A percentile compares a stretch with the other conserved stretches of the same genome.
Conservation (phyloP, 2,888 invertebrate species). For the Acanthoscelides obtectus region DNA sequence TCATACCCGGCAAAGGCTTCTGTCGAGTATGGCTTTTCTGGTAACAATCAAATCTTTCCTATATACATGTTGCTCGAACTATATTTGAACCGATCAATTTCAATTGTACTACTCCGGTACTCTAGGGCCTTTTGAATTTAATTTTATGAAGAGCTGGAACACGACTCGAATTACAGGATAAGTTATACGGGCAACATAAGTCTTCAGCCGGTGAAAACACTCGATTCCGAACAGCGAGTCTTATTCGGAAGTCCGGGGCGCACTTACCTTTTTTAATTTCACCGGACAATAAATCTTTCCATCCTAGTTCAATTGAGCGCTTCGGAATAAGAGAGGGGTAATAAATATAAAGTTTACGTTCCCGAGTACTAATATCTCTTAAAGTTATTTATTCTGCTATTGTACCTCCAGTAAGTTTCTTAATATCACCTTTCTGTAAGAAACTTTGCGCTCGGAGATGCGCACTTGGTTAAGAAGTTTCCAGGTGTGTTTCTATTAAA, state of each 20-base stretch:
- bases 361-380: conserved; percentile 1
- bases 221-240: not conserved
- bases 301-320: not conserved
- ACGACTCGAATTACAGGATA: not conserved
- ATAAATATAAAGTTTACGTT: conserved; percentile 1
- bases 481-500: not conserved
- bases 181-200: not conserved
- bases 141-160: not conserved
- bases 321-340: not conserved
- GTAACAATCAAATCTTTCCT: too few relatives aligned
- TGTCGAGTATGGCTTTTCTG: too few relatives aligned
- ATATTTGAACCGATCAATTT: too few relatives aligned
- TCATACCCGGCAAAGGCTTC: too few relatives aligned
- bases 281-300: not conserved
- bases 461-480: not conserved
- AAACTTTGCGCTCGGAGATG: not conserved
- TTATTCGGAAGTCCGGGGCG: not conserved
- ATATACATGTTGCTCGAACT: too few relatives aligned
- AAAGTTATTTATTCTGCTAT: conserved; percentile 3
- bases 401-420: not conserved
- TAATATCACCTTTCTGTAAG: not conserved
- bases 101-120: not conserved
- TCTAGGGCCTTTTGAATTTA: not conserved
- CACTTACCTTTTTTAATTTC: not conserved
- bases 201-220: not conserved